phyloP scores from a whole-genome alignment of 2,888 invertebrate species.

The Syrphus vitripennis region DNA sequence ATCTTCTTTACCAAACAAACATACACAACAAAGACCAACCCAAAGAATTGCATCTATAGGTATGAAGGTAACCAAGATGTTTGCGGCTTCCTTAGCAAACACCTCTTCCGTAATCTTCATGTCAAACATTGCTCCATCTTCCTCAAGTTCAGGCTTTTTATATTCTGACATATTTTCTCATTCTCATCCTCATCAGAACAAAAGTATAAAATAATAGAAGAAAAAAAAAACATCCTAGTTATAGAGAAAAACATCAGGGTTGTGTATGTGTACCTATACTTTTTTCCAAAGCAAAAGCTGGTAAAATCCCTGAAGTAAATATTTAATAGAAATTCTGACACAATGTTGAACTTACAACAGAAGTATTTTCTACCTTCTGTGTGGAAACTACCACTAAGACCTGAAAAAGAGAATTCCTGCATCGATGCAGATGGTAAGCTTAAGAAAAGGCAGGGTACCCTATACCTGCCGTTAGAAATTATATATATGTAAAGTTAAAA shows the following conservation, averaged over 20 bases:
- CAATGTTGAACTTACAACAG: slow-evolving; percentile 29
- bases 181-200: not conserved
- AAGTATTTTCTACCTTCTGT: not conserved
- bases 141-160: not conserved
- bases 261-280: not conserved
- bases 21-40: not conserved
- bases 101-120: slow-evolving; percentile 34
- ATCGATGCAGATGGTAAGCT: slow-evolving; percentile 31
- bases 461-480: slow-evolving; percentile 7
- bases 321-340: slow-evolving; percentile 52
- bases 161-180: slow-evolving; percentile 12
- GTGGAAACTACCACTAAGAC: not conserved
- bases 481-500: slow-evolving; percentile 48
- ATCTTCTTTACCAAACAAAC: not conserved
- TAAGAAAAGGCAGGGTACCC: not conserved
- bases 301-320: slow-evolving; percentile 59
- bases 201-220: not conserved
- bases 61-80: slow-evolving; percentile 52
- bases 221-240: not conserved
- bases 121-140: slow-evolving; percentile 23
- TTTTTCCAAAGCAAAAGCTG: slow-evolving; percentile 9
- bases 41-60: slow-evolving; percentile 13
- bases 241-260: not conserved
- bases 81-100: slow-evolving; percentile 47
- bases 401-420: not conserved